phyloP scores from a whole-genome alignment of 2,113 vertebrate species.

The Pandion haliaetus region DNA sequence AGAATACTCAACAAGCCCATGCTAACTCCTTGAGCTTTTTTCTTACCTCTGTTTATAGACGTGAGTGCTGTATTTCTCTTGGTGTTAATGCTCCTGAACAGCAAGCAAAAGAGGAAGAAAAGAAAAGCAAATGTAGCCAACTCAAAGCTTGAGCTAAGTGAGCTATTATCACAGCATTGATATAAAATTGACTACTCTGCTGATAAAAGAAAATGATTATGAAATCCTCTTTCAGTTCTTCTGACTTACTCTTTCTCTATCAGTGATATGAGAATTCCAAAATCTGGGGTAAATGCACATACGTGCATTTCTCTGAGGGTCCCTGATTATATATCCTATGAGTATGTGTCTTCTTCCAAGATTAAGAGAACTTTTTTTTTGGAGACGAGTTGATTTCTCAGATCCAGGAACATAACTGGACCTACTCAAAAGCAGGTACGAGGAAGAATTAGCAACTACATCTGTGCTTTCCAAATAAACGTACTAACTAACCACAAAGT shows the following conservation, averaged over 20 bases:
- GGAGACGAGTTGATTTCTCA: background rate
- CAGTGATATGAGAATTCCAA: background rate
- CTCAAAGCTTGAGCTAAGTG: background rate
- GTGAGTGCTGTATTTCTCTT: background rate
- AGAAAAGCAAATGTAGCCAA: background rate
- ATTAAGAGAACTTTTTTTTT: background rate
- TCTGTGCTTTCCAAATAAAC: background rate
- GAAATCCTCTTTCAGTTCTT: background rate
- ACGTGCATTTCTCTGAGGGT: background rate
- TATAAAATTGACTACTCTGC: background rate
- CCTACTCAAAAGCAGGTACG: background rate
- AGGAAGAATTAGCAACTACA: background rate
- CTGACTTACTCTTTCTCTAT: background rate
- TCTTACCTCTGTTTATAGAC: constrained; percentile 23
- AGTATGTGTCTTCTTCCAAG: background rate
- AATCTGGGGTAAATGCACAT: background rate
- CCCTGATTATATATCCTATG: background rate
- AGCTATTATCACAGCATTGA: background rate
- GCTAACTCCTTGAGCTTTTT: constrained; percentile 22
- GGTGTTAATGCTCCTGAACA: background rate
- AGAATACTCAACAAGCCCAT: constrained; percentile 38
- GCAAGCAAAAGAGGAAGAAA: background rate
- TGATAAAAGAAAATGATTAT: background rate
- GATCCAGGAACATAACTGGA: background rate
- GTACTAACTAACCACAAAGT: background rate